Conservation (phyloP, 2,888 invertebrate genomes). For the Gymnosoma rotundatum region DNA sequence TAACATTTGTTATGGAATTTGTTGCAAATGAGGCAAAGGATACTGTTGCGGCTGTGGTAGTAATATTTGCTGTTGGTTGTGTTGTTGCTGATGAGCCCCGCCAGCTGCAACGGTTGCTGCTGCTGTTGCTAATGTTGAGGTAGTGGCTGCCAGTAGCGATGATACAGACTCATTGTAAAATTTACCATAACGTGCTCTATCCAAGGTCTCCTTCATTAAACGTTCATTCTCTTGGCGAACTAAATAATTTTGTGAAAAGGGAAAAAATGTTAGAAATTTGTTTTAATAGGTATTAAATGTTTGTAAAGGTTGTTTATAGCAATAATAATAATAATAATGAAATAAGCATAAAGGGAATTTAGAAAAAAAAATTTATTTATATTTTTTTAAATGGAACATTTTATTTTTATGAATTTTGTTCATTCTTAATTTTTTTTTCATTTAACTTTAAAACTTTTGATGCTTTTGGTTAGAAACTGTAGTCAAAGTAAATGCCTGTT, state of each 20-base stretch:
- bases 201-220: slow-evolving; percentile 90
- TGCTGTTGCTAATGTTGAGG: slow-evolving; percentile 65
- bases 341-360: slow-evolving; percentile 51
- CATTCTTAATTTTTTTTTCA: slow-evolving; percentile 22
- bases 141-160: slow-evolving; percentile 72
- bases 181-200: slow-evolving; percentile 82
- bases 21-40: slow-evolving; percentile 65
- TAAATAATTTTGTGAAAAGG: slow-evolving; percentile 81
- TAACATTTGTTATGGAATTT: slow-evolving; percentile 73
- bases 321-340: not conserved
- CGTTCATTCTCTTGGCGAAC: slow-evolving; percentile 95
- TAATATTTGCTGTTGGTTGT: slow-evolving; percentile 59
- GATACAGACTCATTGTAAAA: slow-evolving; percentile 80
- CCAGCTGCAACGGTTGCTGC: slow-evolving; percentile 42
- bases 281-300: slow-evolving; percentile 70
- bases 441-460: slow-evolving; percentile 68
- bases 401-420: slow-evolving; percentile 65
- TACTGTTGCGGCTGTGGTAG: slow-evolving; percentile 64
- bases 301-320: slow-evolving; percentile 39
- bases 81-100: slow-evolving; percentile 41
- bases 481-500: slow-evolving; percentile 82
- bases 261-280: slow-evolving; percentile 18
- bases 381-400: slow-evolving; percentile 68
- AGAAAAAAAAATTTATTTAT: slow-evolving; percentile 17
- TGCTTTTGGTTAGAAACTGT: slow-evolving; percentile 79